phyloP scores from a whole-genome alignment of 1,140 invertebrate genomes.

The Drosophila nasuta region DNA sequence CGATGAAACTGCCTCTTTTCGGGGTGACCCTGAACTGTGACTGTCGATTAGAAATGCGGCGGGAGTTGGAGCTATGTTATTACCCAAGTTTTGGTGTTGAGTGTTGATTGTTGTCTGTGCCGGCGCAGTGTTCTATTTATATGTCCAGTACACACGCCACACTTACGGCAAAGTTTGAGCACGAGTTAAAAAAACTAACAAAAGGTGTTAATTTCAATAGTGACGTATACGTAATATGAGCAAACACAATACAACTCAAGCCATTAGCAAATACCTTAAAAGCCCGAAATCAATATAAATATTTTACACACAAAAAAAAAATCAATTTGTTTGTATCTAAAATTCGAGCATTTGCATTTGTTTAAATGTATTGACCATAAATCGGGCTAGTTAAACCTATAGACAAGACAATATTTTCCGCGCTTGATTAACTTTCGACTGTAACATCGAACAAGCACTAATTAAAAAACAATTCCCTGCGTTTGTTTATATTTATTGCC shows the following conservation, averaged over 20 bases:
- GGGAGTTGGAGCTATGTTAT: constrained; percentile 8
- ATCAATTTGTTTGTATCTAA: neutral
- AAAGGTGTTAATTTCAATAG: constrained; percentile 57
- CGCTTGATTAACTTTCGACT: constrained; percentile 9
- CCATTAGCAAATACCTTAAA: constrained; percentile 4
- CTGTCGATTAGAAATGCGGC: neutral
- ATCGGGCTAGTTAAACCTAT: neutral
- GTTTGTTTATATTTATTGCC: constrained; percentile 12
- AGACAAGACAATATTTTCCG: neutral
- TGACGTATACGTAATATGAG: constrained; percentile 64
- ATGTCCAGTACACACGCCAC: constrained; percentile 29
- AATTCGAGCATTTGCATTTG: neutral
- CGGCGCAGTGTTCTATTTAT: constrained; percentile 50
- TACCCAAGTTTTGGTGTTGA: constrained; percentile 3
- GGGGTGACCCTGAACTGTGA: constrained; percentile 44
- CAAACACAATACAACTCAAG: constrained; percentile 48
- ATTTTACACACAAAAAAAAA: neutral
- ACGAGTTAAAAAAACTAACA: constrained; percentile 20
- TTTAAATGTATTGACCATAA: constrained; percentile 1
- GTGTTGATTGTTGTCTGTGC: constrained; percentile 17
- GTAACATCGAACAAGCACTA: neutral
- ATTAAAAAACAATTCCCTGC: constrained; percentile 32
- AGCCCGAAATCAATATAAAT: constrained; percentile 5
- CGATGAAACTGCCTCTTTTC: constrained; percentile 25
- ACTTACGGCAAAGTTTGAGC: constrained; percentile 24